Conservation (phyloP, 2,797 vertebrate genomes). For the Meda fulgida region DNA sequence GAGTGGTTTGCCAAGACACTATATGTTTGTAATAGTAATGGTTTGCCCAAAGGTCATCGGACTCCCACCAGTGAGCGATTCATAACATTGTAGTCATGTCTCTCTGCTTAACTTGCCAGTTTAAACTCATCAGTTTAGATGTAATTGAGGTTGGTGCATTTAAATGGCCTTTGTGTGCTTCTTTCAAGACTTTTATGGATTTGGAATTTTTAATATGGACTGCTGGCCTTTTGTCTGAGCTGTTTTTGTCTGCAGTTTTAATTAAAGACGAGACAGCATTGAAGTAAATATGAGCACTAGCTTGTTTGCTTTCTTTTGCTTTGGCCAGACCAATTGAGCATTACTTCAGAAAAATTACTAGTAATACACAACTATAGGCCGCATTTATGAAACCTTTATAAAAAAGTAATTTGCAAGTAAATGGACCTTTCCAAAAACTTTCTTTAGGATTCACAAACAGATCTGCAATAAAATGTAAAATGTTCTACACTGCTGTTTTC, state of each 20-base stretch:
- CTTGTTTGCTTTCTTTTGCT: background rate
- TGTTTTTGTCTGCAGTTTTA: slow-evolving; percentile 14
- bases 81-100: background rate
- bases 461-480: background rate
- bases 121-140: slow-evolving; percentile 15
- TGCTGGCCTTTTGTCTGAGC: slow-evolving; percentile 12
- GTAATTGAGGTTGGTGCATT: slow-evolving; percentile 31
- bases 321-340: background rate
- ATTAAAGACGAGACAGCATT: slow-evolving; percentile 17
- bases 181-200: slow-evolving; percentile 22
- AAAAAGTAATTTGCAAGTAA: background rate
- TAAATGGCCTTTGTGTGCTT: background rate
- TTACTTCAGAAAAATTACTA: slow-evolving; percentile 16
- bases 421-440: background rate
- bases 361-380: background rate
- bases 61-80: background rate
- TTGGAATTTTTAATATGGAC: background rate
- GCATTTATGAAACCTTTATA: background rate
- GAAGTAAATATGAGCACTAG: slow-evolving; percentile 21
- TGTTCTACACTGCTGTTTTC: background rate
- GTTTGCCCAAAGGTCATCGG: slow-evolving; percentile 15
- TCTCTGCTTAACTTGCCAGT: slow-evolving; percentile 3
- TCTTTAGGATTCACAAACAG: background rate
- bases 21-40: background rate
- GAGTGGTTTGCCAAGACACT: slow-evolving; percentile 1